phyloP scores from a whole-genome alignment of 1,140 invertebrate species.

The Stenopsyche tienmushanensis region DNA sequence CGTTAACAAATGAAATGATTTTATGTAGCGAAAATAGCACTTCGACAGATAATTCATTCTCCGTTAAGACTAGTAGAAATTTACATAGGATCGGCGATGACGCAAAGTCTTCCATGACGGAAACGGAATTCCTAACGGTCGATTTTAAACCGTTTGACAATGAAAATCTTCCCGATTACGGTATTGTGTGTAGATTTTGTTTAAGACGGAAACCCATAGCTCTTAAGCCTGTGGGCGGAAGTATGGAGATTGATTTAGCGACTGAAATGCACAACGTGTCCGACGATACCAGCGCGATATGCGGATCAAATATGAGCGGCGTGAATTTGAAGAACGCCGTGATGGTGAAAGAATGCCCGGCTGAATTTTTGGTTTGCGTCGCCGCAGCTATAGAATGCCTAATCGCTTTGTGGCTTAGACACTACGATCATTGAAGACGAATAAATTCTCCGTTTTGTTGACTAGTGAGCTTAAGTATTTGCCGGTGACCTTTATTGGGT shows the following conservation, averaged over 20 bases:
- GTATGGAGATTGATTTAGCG: conserved; percentile 21
- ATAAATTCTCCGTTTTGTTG: background rate
- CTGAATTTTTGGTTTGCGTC: conserved; percentile 37
- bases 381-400: conserved; percentile 38
- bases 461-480: background rate
- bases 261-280: conserved; percentile 32
- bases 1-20: background rate
- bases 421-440: conserved; percentile 30
- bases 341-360: conserved; percentile 6
- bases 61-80: background rate
- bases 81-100: background rate
- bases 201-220: conserved; percentile 33
- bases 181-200: conserved; percentile 35
- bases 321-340: conserved; percentile 22
- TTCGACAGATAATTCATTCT: background rate
- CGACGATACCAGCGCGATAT: conserved; percentile 10
- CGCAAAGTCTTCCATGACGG: conserved; percentile 9
- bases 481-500: background rate
- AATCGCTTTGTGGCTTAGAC: conserved; percentile 35
- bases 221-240: background rate
- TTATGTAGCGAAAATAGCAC: background rate
- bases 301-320: background rate
- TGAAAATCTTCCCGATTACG: conserved; percentile 34
- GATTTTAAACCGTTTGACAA: conserved; percentile 1
- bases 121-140: conserved; percentile 5